A percentile compares a stretch with the other conserved stretches of the same genome.
Conservation (phyloP, 2,888 invertebrate species). For the Philopedon plagiatum region DNA sequence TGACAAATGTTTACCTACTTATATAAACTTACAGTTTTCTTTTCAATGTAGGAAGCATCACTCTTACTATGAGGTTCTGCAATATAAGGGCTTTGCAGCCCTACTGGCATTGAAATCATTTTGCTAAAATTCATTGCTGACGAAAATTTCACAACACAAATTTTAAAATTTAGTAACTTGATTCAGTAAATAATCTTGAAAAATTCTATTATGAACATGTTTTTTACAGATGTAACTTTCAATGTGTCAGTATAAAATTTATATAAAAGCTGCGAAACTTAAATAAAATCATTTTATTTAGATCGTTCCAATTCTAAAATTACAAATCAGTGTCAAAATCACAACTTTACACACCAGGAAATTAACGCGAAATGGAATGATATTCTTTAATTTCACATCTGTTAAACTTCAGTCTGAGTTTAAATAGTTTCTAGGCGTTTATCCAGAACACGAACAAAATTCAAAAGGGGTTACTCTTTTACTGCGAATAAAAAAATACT, state of each 20-base stretch:
- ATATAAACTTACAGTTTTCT: slow-evolving; percentile 63
- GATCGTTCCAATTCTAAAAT: not conserved
- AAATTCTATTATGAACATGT: too few species aligned
- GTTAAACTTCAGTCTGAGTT: too few species aligned
- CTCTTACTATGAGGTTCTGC: slow-evolving; percentile 67
- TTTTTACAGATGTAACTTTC: not conserved
- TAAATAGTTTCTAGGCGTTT: too few species aligned
- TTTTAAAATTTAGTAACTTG: not conserved
- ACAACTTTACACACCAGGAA: not conserved
- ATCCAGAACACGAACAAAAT: too few species aligned
- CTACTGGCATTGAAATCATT: slow-evolving; percentile 58
- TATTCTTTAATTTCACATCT: too few species aligned
- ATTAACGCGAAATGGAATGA: too few species aligned
- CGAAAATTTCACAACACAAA: not conserved
- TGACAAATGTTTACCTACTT: too few species aligned
- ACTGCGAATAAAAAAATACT: not conserved
- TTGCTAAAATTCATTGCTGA: slow-evolving; percentile 31
- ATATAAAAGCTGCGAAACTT: not conserved
- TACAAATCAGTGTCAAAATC: not conserved
- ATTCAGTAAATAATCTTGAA: too few species aligned
- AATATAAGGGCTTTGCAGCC: slow-evolving; percentile 56
- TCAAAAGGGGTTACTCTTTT: not conserved
- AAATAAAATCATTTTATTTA: not conserved
- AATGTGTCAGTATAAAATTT: not conserved
- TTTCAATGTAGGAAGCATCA: slow-evolving; percentile 74